Evolutionary conservation across 2,797 vertebrate species (phyloP), one percentile per base, ranked within the genome.

Genomic region (Danio albolineatus): DNA sequence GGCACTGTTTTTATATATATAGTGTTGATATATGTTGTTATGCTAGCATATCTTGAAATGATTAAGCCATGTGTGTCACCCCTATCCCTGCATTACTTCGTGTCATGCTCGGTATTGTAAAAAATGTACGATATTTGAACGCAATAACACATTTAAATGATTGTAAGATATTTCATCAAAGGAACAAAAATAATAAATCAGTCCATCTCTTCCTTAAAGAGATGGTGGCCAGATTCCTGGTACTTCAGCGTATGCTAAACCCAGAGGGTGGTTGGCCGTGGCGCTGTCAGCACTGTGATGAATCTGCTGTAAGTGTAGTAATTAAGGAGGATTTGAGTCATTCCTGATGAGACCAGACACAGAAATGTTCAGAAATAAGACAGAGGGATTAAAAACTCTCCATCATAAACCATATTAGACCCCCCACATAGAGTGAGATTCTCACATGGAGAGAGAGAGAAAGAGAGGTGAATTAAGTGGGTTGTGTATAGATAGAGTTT

Each of bases 321-420:
- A 86, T 86, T 86, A 86, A 78, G 65, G 75, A 48, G 75, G 85
- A 86, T 84, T 86, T 80, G 21, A 82, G 71, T 75, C 74, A 62
- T 73, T 80, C 64, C 80, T 84, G 80, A 86, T 82, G 82, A 82
- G 78, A 77, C 73, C 56, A 54, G 78, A 80, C 72, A 69, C 38
- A 77, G 41, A 66, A 80, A 80, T 71, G 17, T 62, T 65, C 78
- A 67, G 60, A 81, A 85, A 83, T 85, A 66, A 59, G 38, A 83
- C 74, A 76, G 75, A 78, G 46, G 84, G 78, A 85, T 86, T 83
- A 86, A 59, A 64, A 60, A 76, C 57, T 74, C 59, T 49, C 67
- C 70, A 41, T 81, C 75, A 78, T 73, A 62, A 79, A 56, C 21
- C 43, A 69, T 71, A 72, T 61, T 57, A 66, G 69, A 78, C 61